These are phyloP conservation scores for Drosophila teissieri DNA, from an alignment of 1,140 invertebrate species.

Conservation along the genomic window DNA sequence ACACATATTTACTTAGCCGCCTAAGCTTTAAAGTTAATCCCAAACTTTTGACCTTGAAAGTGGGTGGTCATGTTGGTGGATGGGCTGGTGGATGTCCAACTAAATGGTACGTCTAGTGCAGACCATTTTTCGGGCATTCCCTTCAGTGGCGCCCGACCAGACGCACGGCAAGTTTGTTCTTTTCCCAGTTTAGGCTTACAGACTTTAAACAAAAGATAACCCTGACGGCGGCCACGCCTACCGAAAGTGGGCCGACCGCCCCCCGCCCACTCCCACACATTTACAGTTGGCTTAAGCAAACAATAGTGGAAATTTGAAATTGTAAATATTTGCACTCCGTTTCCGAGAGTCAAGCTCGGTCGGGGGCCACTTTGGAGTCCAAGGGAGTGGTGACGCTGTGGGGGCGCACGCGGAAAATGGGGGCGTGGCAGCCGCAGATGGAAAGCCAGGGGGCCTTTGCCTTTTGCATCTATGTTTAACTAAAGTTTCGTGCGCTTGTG, in stretches of 20 bases:
- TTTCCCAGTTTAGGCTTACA: constrained; percentile 18
- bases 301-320: constrained; percentile 74
- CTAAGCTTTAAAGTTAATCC: constrained; percentile 60
- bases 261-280: constrained; percentile 7
- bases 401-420: not conserved
- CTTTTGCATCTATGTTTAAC: constrained; percentile 67
- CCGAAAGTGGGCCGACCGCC: constrained; percentile 4
- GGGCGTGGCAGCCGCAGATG: constrained; percentile 3
- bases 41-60: constrained; percentile 69
- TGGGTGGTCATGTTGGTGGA: not conserved
- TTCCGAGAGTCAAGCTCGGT: constrained; percentile 47
- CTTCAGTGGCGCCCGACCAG: not conserved
- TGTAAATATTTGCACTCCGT: constrained; percentile 70
- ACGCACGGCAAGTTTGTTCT: constrained; percentile 9
- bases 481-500: constrained; percentile 72
- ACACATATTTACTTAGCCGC: constrained; percentile 53
- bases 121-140: not conserved
- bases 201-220: constrained; percentile 22
- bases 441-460: constrained; percentile 50
- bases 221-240: not conserved
- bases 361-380: constrained; percentile 10
- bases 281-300: constrained; percentile 59
- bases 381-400: not conserved
- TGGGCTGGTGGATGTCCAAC: not conserved
- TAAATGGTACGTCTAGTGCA: not conserved